phyloP scores from a whole-genome alignment of 2,888 invertebrate species.

The Hermaeophaga mercurialis region DNA sequence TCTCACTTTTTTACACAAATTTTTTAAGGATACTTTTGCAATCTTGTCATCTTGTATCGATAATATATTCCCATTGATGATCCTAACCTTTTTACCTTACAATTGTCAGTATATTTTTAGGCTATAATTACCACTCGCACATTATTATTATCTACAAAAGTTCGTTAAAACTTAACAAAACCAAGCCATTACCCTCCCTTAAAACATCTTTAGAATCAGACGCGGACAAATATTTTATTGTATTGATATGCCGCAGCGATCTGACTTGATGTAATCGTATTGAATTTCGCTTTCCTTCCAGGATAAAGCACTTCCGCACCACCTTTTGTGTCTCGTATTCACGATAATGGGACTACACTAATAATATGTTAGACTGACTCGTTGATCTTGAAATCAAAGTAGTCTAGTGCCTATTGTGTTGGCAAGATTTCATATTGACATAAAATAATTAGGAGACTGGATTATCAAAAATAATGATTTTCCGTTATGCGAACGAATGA shows the following conservation, averaged over 20 bases:
- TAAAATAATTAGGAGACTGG: conserved; percentile 3
- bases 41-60: no score
- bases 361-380: conserved; percentile 53
- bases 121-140: neutral
- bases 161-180: conserved; percentile 45
- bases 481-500: no score
- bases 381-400: conserved; percentile 51
- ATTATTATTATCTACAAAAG: conserved; percentile 38
- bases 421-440: conserved; percentile 34
- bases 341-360: conserved; percentile 53
- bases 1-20: no score
- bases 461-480: neutral
- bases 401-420: conserved; percentile 50
- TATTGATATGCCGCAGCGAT: conserved; percentile 48
- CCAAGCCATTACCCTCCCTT: conserved; percentile 47
- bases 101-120: conserved; percentile 2
- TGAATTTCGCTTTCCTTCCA: conserved; percentile 53
- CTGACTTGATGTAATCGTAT: conserved; percentile 56
- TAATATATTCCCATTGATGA: no score
- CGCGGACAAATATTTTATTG: conserved; percentile 41
- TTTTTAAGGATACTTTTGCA: no score
- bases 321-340: conserved; percentile 54
- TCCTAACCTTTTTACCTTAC: no score
- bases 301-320: conserved; percentile 57
- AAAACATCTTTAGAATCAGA: conserved; percentile 39